Percentiles rank a stretch among this genome's conserved stretches.
Conservation (phyloP, 2,888 invertebrate genomes). For the Oligia latruncula region DNA sequence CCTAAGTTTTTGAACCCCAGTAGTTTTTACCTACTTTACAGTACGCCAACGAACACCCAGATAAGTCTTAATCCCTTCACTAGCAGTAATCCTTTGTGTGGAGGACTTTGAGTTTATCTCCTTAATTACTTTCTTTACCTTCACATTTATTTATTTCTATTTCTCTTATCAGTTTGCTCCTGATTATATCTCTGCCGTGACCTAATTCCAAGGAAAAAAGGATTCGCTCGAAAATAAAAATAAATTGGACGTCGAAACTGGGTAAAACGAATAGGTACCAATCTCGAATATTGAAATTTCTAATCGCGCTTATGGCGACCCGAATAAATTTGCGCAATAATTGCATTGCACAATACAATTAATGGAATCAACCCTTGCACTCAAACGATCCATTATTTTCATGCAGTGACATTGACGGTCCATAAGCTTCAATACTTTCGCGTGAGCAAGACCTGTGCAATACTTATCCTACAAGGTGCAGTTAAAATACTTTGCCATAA, state of each 20-base stretch:
- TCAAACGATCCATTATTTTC: neutral
- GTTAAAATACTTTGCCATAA: neutral
- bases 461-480: neutral
- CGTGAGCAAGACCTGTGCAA: neutral
- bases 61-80: neutral
- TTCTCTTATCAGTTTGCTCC: constrained; percentile 31
- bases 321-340: neutral
- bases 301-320: constrained; percentile 11
- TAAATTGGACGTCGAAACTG: constrained; percentile 17
- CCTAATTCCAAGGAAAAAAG: constrained; percentile 16
- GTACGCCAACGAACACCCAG: neutral
- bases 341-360: neutral
- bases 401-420: neutral
- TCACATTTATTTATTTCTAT: constrained; percentile 12
- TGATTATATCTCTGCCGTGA: constrained; percentile 29
- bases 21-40: constrained; percentile 7
- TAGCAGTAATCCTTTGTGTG: neutral
- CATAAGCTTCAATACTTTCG: neutral
- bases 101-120: neutral
- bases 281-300: constrained; percentile 39
- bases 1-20: neutral
- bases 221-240: constrained; percentile 32
- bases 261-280: constrained; percentile 28
- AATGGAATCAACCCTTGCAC: neutral
- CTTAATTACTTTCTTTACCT: constrained; percentile 42